Evolutionary conservation across 2,113 vertebrate species (phyloP).

Genomic region (Ophthalmolycus amberensis): DNA sequence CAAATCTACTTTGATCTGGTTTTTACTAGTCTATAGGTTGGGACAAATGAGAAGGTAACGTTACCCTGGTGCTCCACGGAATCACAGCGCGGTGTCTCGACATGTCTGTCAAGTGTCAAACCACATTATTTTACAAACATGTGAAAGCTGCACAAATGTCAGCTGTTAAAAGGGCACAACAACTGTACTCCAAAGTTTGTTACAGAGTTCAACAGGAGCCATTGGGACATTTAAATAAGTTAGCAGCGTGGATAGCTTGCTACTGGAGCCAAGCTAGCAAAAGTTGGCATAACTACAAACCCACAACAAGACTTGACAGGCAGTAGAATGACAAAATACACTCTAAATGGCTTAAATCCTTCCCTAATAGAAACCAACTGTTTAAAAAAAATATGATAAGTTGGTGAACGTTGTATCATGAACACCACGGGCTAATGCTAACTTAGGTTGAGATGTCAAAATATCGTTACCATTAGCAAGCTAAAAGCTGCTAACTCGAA

Average conservation of each 20-base stretch:
- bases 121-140: background rate
- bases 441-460: constrained; percentile 53
- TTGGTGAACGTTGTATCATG: background rate
- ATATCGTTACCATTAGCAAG: constrained; percentile 9
- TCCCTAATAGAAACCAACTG: background rate
- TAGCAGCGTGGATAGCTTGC: constrained; percentile 23
- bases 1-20: constrained; percentile 99
- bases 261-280: background rate
- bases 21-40: constrained; percentile 95
- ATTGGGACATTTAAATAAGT: background rate
- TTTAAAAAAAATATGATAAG: background rate
- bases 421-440: constrained; percentile 66
- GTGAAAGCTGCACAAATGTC: background rate
- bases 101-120: background rate
- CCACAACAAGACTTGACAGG: background rate
- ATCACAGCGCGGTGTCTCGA: background rate
- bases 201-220: background rate
- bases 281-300: constrained; percentile 42
- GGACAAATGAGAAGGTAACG: constrained; percentile 69
- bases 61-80: background rate
- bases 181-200: background rate
- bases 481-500: constrained; percentile 10
- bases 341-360: background rate
- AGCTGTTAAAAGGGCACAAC: background rate
- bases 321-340: background rate